Evolutionary conservation across 2,113 vertebrate genomes (phyloP), one percentile per base, ranked within the genome.

Genomic region (Thunnus maccoyii): DNA sequence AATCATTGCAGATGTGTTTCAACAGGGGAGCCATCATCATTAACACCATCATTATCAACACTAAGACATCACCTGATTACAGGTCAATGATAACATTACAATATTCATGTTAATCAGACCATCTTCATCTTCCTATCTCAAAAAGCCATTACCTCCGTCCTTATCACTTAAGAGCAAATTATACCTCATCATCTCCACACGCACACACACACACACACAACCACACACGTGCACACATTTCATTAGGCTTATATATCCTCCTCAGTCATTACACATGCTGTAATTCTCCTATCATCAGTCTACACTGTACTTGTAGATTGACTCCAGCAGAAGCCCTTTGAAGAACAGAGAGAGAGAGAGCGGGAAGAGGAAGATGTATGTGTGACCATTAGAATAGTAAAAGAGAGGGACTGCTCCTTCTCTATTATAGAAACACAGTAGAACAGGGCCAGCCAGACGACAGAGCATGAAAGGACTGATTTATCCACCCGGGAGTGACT

Each of bases 391-490:
- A 83, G 84, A 89, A 88, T 80, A 86, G 82, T 84, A 78, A 88
- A 87, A 87, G 82, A 93, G 60, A 83, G 69, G 76, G 69, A 78
- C 72, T 69, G 73, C 82, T 88, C 84, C 67, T 86, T 80, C 84
- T 87, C 75, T 84, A 86, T 92, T 90, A 86, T 66, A 88, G 83
- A 78, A 93, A 90, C 80, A 90, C 90, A 85, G 88, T 27, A 85
- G 86, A 90, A 93, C 77, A 85, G 88, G 88, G 83, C 82, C 88
- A 88, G 85, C 48, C 47, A 88, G 86, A 93, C 52, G 82, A 89
- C 88, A 57, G 76, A 92, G 90, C 91, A 91, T 93, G 92, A 93
- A 93, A 93, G 87, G 86, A 83, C 76, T 89, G 90, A 92, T 94
- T 94, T 90, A 93, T 91, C 88, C 88, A 88, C 81, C 55, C 20